These are phyloP conservation scores for Monodelphis domestica DNA, from an alignment of 2,797 vertebrate genomes.

Conservation along the genomic window DNA sequence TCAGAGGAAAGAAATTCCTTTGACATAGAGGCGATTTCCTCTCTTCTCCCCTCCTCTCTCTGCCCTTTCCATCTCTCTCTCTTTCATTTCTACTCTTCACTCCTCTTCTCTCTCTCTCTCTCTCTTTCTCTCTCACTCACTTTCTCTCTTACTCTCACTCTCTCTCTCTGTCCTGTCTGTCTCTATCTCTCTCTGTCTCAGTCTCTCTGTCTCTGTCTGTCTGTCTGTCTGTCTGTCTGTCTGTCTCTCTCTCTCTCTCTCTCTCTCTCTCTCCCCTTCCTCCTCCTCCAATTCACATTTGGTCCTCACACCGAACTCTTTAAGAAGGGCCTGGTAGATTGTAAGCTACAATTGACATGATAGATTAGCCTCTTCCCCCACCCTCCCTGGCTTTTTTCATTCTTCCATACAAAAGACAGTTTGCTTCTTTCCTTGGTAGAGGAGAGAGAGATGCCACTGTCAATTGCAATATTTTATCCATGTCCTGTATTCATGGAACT, in stretches of 20 bases:
- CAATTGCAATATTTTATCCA: background rate
- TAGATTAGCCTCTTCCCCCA: background rate
- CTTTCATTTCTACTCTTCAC: too few species aligned
- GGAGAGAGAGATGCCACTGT: background rate
- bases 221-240: too few species aligned
- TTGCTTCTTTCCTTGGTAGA: background rate
- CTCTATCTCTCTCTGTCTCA: too few species aligned
- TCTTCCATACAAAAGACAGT: background rate
- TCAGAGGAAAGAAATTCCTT: background rate
- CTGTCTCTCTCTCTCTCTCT: too few species aligned
- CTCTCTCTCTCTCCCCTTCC: too few species aligned
- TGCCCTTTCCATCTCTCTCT: too few species aligned
- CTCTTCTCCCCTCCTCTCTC: background rate
- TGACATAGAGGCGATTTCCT: background rate
- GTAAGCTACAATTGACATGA: background rate
- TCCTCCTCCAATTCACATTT: background rate
- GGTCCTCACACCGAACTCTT: background rate
- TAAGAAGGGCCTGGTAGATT: background rate
- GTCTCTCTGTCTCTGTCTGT: too few species aligned
- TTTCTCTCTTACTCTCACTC: too few species aligned
- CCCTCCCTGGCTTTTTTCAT: background rate
- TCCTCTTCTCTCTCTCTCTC: too few species aligned
- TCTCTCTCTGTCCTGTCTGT: too few species aligned
- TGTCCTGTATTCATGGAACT: background rate
- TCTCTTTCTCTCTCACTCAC: too few species aligned